Base-by-base conservation (phyloP, 1,140 invertebrate species). In the Onthophagus taurus region DNA sequence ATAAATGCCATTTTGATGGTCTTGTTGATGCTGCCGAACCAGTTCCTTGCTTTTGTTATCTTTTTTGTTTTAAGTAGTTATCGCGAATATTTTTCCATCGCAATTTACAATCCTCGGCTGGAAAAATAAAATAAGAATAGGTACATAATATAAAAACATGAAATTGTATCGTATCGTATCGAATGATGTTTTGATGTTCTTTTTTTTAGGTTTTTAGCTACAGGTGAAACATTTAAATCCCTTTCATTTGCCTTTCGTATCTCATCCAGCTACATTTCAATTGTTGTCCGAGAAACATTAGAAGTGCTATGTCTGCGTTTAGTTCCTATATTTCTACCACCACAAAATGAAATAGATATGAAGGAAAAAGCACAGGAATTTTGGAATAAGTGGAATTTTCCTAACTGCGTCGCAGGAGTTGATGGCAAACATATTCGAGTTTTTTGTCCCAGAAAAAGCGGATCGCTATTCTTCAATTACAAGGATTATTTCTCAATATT, bases 391-490 rank as follows among this genome's bases (percentile, higher is more conserved):
- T 71, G 66, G 63, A 61, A 68, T 55, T 69, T 72, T 54, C 68
- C 68, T n/a, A 57, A 66, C 35, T 70, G 66, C 50, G 44, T 68
- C 20, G 66, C 64, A 18, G 61, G 65, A 3, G 50, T 74, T 7
- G 67, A 72, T 55, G 67, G 65, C n/a, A 71, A 71, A 54, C 65
- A 69, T 52, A 51, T 69, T 3, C 50, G 44, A 41, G 57, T 68
- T 37, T 33, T 45, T 17, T 31, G 29, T 21, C 67, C 66, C 20
- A 9, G 14, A 19, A 59, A 58, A 29, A 55, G 51, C 37, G 65
- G 67, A 29, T 53, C 56, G 4, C 23, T 53, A 11, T 70, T 52
- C 51, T 68, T 42, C 29, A 47, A 42, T 19, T 47, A 47, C 26
- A 72, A 72, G 49, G 34, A 54, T 2, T 59, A 48, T 51, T 70